phyloP scores from a whole-genome alignment of 92 coral and sea anemone genomes.

The Parazoanthus atlanticus region DNA sequence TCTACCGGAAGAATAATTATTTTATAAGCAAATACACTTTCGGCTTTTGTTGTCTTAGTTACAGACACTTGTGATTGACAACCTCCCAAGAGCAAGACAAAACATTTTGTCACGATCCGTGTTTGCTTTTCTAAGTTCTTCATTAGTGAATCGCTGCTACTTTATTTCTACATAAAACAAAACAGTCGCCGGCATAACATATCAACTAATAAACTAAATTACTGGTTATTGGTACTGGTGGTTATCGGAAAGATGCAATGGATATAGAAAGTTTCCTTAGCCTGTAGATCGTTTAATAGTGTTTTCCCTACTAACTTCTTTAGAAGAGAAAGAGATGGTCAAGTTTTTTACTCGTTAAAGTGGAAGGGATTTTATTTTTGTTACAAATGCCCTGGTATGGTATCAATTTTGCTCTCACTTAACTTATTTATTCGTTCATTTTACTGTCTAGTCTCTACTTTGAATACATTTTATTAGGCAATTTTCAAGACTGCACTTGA shows the following conservation, averaged over 20 bases:
- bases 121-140: not conserved
- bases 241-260: no score
- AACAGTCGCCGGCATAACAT: not conserved
- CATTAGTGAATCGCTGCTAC: not conserved
- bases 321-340: no score
- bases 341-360: no score
- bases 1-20: not conserved
- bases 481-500: not conserved
- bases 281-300: no score
- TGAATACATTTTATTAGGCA: not conserved
- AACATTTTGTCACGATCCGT: not conserved
- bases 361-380: no score
- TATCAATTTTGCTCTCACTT: not conserved
- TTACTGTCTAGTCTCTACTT: not conserved
- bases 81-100: not conserved
- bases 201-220: no score
- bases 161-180: not conserved
- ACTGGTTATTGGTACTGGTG: no score
- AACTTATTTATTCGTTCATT: no score
- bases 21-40: not conserved
- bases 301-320: no score
- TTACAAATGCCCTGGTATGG: no score
- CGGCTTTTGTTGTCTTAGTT: not conserved
- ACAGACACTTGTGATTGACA: slow-evolving; percentile 1
- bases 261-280: no score